Evolutionary conservation across 2,888 invertebrate species (phyloP).

Genomic region (Octodonta nipae): DNA sequence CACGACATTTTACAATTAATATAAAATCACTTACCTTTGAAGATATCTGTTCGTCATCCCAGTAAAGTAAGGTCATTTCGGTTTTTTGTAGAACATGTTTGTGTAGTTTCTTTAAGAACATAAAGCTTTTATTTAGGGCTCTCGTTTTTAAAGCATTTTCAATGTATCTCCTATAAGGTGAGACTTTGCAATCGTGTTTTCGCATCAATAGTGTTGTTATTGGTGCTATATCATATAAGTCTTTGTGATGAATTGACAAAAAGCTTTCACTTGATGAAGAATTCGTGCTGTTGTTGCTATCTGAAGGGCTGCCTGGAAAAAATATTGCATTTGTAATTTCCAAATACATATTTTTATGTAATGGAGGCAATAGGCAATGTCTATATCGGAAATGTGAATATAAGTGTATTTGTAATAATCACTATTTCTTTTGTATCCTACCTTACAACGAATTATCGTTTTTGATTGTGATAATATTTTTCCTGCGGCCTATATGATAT

Average conservation of each 20-base stretch:
- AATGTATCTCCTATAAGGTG: conserved; percentile 58
- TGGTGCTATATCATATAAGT: conserved; percentile 39
- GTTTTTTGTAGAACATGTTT: conserved; percentile 55
- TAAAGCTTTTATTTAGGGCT: conserved; percentile 68
- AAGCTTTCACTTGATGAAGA: conserved; percentile 24
- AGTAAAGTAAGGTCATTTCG: conserved; percentile 53
- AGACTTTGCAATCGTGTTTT: conserved; percentile 19
- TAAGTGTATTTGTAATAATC: too few species aligned
- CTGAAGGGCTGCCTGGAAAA: conserved; percentile 35
- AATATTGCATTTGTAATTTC: too few species aligned
- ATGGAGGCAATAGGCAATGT: too few species aligned
- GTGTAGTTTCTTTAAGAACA: conserved; percentile 63
- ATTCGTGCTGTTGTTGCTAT: conserved; percentile 35
- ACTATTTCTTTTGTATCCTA: too few species aligned
- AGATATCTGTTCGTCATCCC: conserved; percentile 28
- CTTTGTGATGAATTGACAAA: conserved; percentile 13
- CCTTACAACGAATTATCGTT: too few species aligned
- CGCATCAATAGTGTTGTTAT: conserved; percentile 32
- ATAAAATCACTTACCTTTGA: conserved; percentile 13
- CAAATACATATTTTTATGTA: too few species aligned
- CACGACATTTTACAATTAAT: not conserved
- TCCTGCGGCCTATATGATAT: too few species aligned
- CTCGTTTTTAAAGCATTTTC: conserved; percentile 78
- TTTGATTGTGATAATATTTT: too few species aligned
- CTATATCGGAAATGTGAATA: too few species aligned